Percentiles rank a stretch among this genome's conserved stretches.
These are phyloP conservation scores for Acanthosepion lycidas DNA, from an alignment of 2,888 invertebrate species.

Conservation along the genomic window DNA sequence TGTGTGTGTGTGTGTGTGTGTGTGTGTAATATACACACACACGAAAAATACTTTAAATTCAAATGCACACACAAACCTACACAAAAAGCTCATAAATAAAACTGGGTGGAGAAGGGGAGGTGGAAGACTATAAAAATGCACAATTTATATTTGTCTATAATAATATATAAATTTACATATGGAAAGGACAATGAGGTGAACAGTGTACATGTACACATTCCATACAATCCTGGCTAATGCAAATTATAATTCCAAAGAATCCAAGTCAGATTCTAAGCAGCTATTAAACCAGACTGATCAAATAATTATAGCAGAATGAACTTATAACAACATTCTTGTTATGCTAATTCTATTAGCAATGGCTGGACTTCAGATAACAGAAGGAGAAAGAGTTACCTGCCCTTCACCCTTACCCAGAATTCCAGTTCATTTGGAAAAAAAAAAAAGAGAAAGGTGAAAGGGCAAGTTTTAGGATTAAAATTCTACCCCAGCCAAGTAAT, in stretches of 20 bases:
- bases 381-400: background rate
- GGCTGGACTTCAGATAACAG: background rate
- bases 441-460: too few relatives aligned
- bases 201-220: background rate
- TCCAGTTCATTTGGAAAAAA: background rate
- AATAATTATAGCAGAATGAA: background rate
- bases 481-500: background rate
- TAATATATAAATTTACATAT: background rate
- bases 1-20: too few relatives aligned
- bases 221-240: background rate
- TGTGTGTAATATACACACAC: too few relatives aligned
- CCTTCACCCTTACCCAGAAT: background rate
- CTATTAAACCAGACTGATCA: background rate
- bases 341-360: background rate
- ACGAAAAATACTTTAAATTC: too few relatives aligned
- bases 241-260: background rate
- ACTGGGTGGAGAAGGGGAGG: background rate
- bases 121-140: background rate
- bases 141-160: background rate
- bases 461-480: background rate
- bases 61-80: too few relatives aligned
- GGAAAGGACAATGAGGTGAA: background rate
- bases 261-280: background rate
- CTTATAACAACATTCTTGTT: slow-evolving; percentile 2
- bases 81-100: background rate